Base-by-base conservation (phyloP, 2,797 vertebrate species). In the Varecia variegata region DNA sequence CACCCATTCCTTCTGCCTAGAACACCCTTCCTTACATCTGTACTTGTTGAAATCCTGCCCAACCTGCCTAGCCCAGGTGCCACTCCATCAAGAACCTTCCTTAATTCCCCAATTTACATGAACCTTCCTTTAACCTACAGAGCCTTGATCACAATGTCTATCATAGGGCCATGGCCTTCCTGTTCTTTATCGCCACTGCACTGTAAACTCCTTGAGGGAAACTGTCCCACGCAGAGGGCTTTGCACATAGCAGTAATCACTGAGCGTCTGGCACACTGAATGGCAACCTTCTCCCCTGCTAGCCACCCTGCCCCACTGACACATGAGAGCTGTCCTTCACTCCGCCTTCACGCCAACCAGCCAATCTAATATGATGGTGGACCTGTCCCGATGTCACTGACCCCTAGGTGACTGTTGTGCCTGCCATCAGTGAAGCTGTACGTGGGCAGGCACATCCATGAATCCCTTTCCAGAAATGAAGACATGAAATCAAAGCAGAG, bases 1-100 rank as follows among this genome's bases (percentile, higher is more conserved):
- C n/a, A n/a, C n/a, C 70, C 4, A 5, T 68, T 82, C 68, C 68
- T 67, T 83, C 54, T 35, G 11, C 40, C 80, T 45, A 71, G 30
- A 89, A 77, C 7, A n/a, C 30, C 40, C 17, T 80, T 68, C 40
- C 60, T 77, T 35, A 15, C 27, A 23, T 50, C 62, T 67, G 47
- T 23, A 92, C 45, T 58, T 67, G 76, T 40, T 50, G 10, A 84
- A 71, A 81, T 40, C 52, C 45, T 83, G 47, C n/a, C 54, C 40
- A 30, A 20, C 3, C 10, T 47, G 94, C 74, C 62, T 23, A 13
- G 32, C 8, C 58, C 50, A 74, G 47, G 25, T 23, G 15, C 27
- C 35, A 58, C 12, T 20, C 84, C 65, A 76, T 52, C 54, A 32
- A 74, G 80, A 83, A 93, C 54, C 62, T 79, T 91, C 58, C 32